Evolutionary conservation across 2,888 invertebrate species (phyloP), one percentile per base, ranked within the genome.

Genomic region (Aplocera efformata): DNA sequence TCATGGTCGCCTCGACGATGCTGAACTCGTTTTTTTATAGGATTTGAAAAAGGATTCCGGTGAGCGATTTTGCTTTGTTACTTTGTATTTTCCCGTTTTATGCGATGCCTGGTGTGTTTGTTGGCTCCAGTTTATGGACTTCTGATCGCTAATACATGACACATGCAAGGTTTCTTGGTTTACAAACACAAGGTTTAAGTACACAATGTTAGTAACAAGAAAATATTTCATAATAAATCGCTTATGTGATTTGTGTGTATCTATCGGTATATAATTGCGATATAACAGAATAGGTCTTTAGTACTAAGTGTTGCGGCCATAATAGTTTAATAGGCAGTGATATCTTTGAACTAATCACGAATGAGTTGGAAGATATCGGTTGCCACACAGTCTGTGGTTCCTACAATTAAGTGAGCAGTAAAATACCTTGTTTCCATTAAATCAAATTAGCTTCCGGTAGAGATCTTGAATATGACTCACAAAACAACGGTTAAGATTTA

Each of bases 1-100:
- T 85, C 78, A 67, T 70, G 72, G 80, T 70, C 70, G 72, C 67
- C 59, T 53, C 62, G 64, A 56, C 71, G 67, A 62, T 60, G 60
- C 65, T 68, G 61, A 72, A 72, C 72, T 69, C 72, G 66, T 77
- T 77, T 69, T 58, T 63, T 76, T 73, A 64, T 60, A 63, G 63
- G 70, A 62, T 76, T 75, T 72, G 63, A 70, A 72, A 67, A 72
- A 68, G 71, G 69, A 75, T 69, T 68, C 62, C 64, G 63, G 64
- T 69, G 67, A 68, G 62, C 65, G 67, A 74, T 77, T 74, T 45
- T 71, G 63, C 65, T 73, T 58, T 61, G 57, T 61, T 55, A 53
- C 59, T 63, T 58, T 63, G 60, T 65, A 56, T 63, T 64, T 61
- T 67, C 58, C 50, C 60, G 61, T 53, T 48, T 58, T 50, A 40